phyloP scores from a whole-genome alignment of 2,888 invertebrate genomes.

The Drepanosiphum platanoidis region DNA sequence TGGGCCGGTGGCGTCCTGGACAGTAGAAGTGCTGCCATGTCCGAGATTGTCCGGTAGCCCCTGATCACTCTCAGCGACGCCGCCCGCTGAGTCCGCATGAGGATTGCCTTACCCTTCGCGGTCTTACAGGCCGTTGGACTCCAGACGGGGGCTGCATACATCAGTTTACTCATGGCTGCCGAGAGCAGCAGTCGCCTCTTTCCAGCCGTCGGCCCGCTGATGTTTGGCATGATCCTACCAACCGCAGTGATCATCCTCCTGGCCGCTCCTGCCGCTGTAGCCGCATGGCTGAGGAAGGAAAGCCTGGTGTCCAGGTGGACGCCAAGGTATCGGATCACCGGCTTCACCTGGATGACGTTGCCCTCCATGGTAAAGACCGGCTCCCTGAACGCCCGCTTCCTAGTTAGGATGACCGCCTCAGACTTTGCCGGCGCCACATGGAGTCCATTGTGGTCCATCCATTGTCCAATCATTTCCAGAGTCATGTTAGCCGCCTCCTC shows the following conservation, averaged over 20 bases:
- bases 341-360: neutral
- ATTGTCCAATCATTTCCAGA: neutral
- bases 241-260: neutral
- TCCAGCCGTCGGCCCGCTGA: neutral
- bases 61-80: too few relatives aligned
- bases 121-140: neutral
- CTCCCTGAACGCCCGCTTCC: neutral
- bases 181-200: neutral
- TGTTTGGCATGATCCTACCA: neutral
- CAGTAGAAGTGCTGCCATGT: too few relatives aligned
- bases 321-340: neutral
- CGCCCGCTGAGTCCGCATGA: neutral
- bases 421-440: neutral
- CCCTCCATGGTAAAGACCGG: neutral
- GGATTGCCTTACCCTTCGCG: too few relatives aligned
- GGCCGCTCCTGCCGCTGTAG: neutral
- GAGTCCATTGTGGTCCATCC: neutral
- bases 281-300: neutral
- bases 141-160: neutral
- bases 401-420: neutral
- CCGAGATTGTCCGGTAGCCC: too few relatives aligned
- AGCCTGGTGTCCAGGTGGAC: neutral
- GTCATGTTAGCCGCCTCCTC: too few relatives aligned
- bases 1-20: too few relatives aligned
- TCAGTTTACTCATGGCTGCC: neutral